Evolutionary conservation across 2,797 vertebrate genomes (phyloP).

Genomic region (Ibycter americanus): DNA sequence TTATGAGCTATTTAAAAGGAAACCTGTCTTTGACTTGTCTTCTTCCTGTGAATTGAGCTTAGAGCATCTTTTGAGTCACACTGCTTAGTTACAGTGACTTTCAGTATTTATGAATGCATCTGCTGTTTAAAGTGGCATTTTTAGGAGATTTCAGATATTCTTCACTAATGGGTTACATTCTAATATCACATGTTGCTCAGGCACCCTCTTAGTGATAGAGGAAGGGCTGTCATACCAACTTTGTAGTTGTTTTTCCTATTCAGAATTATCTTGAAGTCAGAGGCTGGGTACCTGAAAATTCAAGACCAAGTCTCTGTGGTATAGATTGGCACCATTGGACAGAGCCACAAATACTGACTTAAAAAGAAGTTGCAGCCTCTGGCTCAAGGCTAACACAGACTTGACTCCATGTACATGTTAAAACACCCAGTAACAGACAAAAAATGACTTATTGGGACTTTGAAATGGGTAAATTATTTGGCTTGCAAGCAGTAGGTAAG

Average conservation of each 20-base stretch:
- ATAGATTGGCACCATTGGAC: background rate
- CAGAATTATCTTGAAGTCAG: background rate
- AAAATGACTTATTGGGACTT: background rate
- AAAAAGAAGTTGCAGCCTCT: background rate
- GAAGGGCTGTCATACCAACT: background rate
- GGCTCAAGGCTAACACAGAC: background rate
- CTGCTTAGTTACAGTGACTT: background rate
- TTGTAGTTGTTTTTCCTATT: background rate
- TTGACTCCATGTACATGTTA: background rate
- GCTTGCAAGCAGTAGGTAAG: background rate
- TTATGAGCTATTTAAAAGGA: background rate
- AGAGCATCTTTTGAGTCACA: background rate
- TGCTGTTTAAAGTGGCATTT: background rate
- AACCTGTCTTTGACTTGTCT: background rate
- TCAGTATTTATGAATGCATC: background rate
- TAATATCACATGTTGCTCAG: background rate
- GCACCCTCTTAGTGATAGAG: background rate
- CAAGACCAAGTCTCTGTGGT: background rate
- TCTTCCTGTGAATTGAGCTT: background rate
- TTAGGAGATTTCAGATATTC: background rate
- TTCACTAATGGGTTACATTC: background rate
- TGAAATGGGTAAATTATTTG: background rate
- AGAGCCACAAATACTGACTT: background rate
- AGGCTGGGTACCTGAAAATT: background rate
- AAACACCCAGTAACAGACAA: background rate